Percentiles rank a stretch among this genome's conserved stretches.
Conservation (phyloP, 92 coral and sea anemone species). For the Phenganax marumi region DNA sequence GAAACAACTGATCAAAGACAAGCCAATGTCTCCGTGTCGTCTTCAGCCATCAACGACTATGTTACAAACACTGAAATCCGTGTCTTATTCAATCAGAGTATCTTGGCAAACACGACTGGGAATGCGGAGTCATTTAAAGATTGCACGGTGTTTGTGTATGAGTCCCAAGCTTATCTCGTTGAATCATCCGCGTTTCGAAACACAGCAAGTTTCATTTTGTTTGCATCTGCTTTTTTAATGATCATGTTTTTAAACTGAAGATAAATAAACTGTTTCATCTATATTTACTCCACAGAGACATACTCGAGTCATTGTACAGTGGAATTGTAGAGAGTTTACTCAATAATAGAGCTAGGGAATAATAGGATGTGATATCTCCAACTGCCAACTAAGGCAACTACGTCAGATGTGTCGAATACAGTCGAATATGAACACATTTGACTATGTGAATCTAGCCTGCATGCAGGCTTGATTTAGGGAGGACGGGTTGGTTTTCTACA, state of each 20-base stretch:
- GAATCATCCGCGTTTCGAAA: background rate
- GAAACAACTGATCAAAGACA: background rate
- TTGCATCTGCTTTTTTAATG: background rate
- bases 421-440: too few species aligned
- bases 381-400: too few species aligned
- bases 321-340: too few species aligned
- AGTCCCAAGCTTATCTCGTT: background rate
- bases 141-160: background rate
- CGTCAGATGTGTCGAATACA: too few species aligned
- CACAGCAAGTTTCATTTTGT: background rate
- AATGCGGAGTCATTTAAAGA: background rate
- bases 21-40: background rate
- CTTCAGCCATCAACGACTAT: constrained; percentile 9
- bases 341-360: too few species aligned
- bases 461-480: too few species aligned
- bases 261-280: too few species aligned
- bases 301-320: too few species aligned
- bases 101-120: background rate
- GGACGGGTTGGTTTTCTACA: background rate
- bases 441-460: too few species aligned
- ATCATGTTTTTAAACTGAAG: background rate
- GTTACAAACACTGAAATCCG: background rate
- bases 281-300: too few species aligned
- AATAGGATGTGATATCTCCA: too few species aligned
- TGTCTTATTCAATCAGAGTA: constrained; percentile 9